Base-by-base conservation (phyloP, 2,888 invertebrate genomes). In the Myopa tessellatipennis region DNA sequence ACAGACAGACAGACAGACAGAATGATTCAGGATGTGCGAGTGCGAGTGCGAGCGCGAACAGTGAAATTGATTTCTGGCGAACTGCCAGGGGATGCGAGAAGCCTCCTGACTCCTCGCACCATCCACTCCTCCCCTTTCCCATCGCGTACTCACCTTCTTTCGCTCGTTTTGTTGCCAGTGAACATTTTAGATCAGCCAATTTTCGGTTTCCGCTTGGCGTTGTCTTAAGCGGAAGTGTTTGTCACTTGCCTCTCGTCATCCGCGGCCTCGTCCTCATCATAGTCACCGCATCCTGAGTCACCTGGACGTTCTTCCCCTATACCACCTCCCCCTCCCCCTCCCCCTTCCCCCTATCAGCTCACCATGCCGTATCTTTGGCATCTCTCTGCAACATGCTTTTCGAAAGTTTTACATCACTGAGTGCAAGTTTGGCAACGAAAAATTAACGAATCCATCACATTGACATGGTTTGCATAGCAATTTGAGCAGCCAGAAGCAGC, bases 391-490 rank as follows among this genome's bases (percentile, higher is more conserved):
- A 52, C 55, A n/a, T n/a, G 8, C 36, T 71, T 71, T 60, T 38
- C 60, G 36, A 36, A 55, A 71, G 38, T 71, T 71, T 61, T 50
- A 52, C 73, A 73, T 61, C 63, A 50, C 26, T 52, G 12, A 7
- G 8, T 70, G n/a, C 34, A 52, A 55, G 16, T 26, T 16, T 12
- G 67, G 36, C n/a, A 36, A 63, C 70, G 76, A 52, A 63, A 61
- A 65, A 76, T 71, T 70, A 36, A 61, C 76, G 52, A 71, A 76
- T 76, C 65, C 71, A 71, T 76, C 76, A 74, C 34, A 52, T 65
- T 71, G 71, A 71, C 71, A 36, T 8, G 40, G 68, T 52, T 40
- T 65, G 68, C 74, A 74, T 36, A 50, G 67, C 52, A 69, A 52
- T 36, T 14, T 26, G 52, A 52, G 69, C 68, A 26, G 26, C 50